A percentile compares a stretch with the other conserved stretches of the same genome.
These are phyloP conservation scores for Lithodes maja DNA, from an alignment of 2,888 invertebrate species.

Conservation along the genomic window DNA sequence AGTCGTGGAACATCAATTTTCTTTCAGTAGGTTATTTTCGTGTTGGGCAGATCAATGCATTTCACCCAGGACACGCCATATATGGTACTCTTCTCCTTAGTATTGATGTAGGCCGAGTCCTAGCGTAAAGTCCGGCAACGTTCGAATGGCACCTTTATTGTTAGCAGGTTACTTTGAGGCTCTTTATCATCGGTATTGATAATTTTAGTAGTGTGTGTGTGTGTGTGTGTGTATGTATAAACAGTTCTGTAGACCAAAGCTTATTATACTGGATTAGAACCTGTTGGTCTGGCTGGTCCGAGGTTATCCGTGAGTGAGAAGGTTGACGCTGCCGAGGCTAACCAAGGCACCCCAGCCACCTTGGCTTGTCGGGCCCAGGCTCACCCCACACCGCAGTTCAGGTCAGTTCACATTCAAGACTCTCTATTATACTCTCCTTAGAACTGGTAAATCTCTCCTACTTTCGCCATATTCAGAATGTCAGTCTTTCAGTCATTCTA, in stretches of 20 bases:
- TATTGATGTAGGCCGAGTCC: too few relatives aligned
- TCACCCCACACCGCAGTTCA: constrained; percentile 83
- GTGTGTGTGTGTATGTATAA: constrained; percentile 2
- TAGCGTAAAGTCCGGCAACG: too few relatives aligned
- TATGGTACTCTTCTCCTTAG: too few relatives aligned
- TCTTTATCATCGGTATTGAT: background rate
- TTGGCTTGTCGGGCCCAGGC: constrained; percentile 83
- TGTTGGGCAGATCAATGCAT: too few relatives aligned
- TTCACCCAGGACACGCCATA: too few relatives aligned
- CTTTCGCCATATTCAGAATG: background rate
- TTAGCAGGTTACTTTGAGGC: too few relatives aligned
- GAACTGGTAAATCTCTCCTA: background rate
- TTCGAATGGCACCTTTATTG: too few relatives aligned
- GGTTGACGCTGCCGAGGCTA: constrained; percentile 56
- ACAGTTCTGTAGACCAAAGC: background rate
- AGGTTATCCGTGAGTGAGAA: constrained; percentile 38
- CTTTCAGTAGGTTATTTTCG: too few relatives aligned
- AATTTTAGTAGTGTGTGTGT: background rate
- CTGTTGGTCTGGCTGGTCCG: constrained; percentile 41
- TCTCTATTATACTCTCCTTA: background rate
- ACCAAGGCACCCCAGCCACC: constrained; percentile 62
- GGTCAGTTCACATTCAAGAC: constrained; percentile 75
- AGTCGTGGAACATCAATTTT: too few relatives aligned
- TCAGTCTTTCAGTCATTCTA: too few relatives aligned
- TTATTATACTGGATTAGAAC: constrained; percentile 15